phyloP scores from a whole-genome alignment of 2,113 vertebrate genomes.

The Cyphomyrus discorhynchus region DNA sequence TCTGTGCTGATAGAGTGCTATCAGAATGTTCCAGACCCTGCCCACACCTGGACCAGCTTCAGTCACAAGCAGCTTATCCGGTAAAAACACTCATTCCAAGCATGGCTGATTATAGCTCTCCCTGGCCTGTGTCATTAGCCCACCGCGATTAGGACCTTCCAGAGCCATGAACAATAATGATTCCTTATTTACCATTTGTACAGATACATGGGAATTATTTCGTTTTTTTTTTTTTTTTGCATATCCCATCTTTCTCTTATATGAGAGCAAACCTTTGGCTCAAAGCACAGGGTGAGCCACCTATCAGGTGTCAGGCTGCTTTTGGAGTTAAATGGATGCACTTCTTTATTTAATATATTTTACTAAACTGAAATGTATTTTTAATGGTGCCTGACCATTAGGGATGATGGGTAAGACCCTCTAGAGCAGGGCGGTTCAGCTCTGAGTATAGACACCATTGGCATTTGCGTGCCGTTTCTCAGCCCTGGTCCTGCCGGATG shows the following conservation, averaged over 20 bases:
- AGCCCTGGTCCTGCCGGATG: not conserved
- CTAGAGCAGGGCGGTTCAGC: not conserved
- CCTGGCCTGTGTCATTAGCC: not conserved
- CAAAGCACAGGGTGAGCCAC: not conserved
- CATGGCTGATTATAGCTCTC: not conserved
- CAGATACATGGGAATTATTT: not conserved
- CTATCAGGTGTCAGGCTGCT: not conserved
- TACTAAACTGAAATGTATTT: not conserved
- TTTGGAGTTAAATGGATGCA: not conserved
- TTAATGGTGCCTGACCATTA: not conserved
- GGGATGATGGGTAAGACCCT: not conserved
- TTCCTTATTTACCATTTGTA: not conserved
- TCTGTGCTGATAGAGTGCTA: not conserved
- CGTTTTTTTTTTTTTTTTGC: not conserved
- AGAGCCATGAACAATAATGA: not conserved
- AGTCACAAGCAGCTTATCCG: not conserved
- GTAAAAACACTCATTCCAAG: not conserved
- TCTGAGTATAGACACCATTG: not conserved
- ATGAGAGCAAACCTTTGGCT: not conserved
- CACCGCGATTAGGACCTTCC: not conserved
- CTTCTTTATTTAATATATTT: not conserved
- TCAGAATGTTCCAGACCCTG: not conserved
- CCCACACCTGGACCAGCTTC: not conserved
- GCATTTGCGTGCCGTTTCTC: not conserved
- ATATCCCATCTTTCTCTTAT: not conserved